phyloP scores from a whole-genome alignment of 2,797 vertebrate genomes.

The Adrianichthys oophorus region DNA sequence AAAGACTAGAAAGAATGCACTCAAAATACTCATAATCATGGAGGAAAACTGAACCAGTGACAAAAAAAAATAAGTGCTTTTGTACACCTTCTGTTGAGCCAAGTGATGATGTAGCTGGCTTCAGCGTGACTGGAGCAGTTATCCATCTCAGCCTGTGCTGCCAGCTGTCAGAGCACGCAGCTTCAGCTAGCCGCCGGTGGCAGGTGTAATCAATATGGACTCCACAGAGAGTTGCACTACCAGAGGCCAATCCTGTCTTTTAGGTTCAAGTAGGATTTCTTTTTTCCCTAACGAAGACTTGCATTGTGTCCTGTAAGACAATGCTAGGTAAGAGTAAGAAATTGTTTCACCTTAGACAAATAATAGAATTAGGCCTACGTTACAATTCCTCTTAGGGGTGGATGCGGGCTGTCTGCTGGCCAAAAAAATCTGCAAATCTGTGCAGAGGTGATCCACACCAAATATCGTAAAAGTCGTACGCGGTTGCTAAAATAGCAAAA shows the following conservation, averaged over 20 bases:
- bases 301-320: constrained; percentile 9
- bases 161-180: constrained; percentile 71
- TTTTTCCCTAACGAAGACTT: constrained; percentile 26
- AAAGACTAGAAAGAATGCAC: background rate
- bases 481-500: no score
- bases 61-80: constrained; percentile 18
- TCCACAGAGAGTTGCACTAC: constrained; percentile 75
- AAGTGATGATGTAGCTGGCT: constrained; percentile 66
- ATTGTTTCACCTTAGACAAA: no score
- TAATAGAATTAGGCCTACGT: no score
- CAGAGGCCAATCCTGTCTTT: constrained; percentile 69
- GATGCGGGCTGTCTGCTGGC: no score
- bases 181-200: constrained; percentile 69
- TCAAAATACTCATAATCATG: background rate
- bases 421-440: no score
- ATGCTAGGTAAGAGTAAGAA: background rate
- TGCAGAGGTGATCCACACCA: no score
- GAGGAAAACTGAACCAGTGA: constrained; percentile 27
- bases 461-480: no score
- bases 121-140: constrained; percentile 58
- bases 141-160: constrained; percentile 71
- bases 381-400: no score
- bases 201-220: constrained; percentile 78
- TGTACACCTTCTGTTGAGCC: constrained; percentile 50
- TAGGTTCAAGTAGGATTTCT: constrained; percentile 43